Evolutionary conservation across 1,140 invertebrate species (phyloP).

Genomic region (Latrodectus geometricus): DNA sequence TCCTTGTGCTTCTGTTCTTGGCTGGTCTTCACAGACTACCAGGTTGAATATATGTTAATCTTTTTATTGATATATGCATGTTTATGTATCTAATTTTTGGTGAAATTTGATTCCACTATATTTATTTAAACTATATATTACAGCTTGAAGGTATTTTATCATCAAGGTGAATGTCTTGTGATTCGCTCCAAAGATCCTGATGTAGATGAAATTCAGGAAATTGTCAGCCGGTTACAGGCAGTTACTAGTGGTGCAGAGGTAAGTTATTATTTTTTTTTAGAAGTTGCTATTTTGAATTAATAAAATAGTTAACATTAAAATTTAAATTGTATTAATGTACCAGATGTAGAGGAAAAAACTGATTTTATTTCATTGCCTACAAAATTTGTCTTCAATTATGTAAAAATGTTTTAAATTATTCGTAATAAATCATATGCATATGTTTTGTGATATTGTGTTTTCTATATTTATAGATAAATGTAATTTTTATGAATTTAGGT

Average conservation of each 20-base stretch:
- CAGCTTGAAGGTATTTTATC: slow-evolving; percentile 72
- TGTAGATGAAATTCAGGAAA: slow-evolving; percentile 82
- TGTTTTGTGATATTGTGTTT: too few species aligned
- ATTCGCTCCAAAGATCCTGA: slow-evolving; percentile 67
- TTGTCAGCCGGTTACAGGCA: slow-evolving; percentile 78
- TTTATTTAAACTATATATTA: slow-evolving; percentile 37
- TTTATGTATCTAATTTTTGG: background rate
- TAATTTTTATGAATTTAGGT: background rate
- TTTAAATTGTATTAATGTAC: too few species aligned
- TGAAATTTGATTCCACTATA: background rate
- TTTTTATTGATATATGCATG: background rate
- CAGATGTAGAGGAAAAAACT: too few species aligned
- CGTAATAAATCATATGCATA: too few species aligned
- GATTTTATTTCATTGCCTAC: too few species aligned
- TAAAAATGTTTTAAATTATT: too few species aligned
- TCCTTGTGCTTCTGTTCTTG: slow-evolving; percentile 84
- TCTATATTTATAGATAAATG: too few species aligned
- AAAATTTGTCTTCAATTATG: too few species aligned
- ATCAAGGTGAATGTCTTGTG: slow-evolving; percentile 86
- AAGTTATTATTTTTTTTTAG: slow-evolving; percentile 17
- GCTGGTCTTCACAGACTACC: slow-evolving; percentile 80
- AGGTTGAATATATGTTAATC: slow-evolving; percentile 69
- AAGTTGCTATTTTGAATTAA: background rate
- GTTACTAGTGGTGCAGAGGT: slow-evolving; percentile 81
- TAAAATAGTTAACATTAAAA: too few species aligned